These are phyloP conservation scores for Agapornis roseicollis DNA, from an alignment of 2,113 vertebrate species.

Conservation along the genomic window DNA sequence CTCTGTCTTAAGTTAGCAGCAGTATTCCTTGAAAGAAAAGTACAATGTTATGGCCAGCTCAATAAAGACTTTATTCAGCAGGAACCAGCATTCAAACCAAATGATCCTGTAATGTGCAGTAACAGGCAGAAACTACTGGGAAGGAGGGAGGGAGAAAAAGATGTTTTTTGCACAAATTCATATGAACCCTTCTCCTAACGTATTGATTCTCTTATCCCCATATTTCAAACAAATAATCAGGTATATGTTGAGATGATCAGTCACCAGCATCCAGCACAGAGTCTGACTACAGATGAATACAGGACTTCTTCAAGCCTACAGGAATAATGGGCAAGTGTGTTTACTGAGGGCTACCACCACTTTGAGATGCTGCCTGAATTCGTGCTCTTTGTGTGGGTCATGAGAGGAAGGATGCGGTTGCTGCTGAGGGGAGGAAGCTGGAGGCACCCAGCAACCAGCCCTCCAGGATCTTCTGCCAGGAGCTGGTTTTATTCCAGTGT, in stretches of 20 bases:
- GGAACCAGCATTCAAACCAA: not conserved
- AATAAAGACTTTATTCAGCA: not conserved
- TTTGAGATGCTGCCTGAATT: fast-evolving
- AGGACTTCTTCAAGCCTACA: not conserved
- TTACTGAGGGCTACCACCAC: not conserved
- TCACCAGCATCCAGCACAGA: not conserved
- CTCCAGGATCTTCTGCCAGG: not conserved
- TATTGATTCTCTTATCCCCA: not conserved
- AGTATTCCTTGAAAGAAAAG: not conserved
- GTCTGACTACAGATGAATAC: not conserved
- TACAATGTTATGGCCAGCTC: not conserved
- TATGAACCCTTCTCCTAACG: not conserved
- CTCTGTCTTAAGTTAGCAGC: not conserved
- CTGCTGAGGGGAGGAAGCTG: not conserved
- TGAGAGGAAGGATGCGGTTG: not conserved
- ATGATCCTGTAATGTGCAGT: not conserved
- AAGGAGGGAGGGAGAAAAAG: not conserved
- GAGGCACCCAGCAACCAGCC: not conserved
- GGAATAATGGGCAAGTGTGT: not conserved
- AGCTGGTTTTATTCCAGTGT: not conserved
- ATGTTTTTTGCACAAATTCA: not conserved
- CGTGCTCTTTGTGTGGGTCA: fast-evolving
- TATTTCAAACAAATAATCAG: not conserved
- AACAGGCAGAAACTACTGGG: not conserved
- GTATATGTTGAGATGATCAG: fast-evolving